These are phyloP conservation scores for Istiophorus platypterus DNA, from an alignment of 2,113 vertebrate genomes.

Conservation along the genomic window DNA sequence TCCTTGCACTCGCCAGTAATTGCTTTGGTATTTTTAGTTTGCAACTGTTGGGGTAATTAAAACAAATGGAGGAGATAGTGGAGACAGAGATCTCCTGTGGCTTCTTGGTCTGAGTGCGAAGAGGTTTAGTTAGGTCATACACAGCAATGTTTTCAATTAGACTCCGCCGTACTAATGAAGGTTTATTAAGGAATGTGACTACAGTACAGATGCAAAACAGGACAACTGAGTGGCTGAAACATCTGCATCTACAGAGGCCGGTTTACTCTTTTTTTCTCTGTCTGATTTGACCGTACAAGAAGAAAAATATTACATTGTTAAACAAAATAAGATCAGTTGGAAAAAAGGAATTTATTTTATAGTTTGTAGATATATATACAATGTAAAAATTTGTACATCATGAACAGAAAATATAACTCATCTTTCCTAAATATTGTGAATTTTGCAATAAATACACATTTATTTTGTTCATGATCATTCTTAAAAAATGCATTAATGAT, in stretches of 20 bases:
- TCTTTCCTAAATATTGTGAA: constrained; percentile 51
- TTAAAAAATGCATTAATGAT: constrained; percentile 60
- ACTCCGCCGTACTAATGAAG: constrained; percentile 59
- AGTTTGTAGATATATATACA: constrained; percentile 61
- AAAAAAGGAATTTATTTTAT: constrained; percentile 71
- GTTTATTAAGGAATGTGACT: constrained; percentile 54
- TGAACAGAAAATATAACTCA: constrained; percentile 73
- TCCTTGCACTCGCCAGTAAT: constrained; percentile 74
- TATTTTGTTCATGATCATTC: constrained; percentile 46
- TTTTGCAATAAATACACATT: constrained; percentile 76
- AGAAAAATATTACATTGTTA: background rate
- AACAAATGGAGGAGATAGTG: constrained; percentile 72
- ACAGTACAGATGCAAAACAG: constrained; percentile 18
- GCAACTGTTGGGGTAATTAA: constrained; percentile 74
- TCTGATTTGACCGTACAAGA: background rate
- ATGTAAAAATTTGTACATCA: constrained; percentile 72
- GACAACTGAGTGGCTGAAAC: background rate
- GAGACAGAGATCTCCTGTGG: constrained; percentile 60
- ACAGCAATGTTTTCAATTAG: constrained; percentile 74
- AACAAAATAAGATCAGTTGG: constrained; percentile 20
- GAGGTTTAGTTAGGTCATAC: constrained; percentile 65
- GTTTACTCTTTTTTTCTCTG: background rate
- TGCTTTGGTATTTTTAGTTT: constrained; percentile 81
- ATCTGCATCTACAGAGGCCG: background rate
- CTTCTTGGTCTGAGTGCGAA: constrained; percentile 53